These are phyloP conservation scores for Sorex araneus DNA, from an alignment of 2,113 vertebrate genomes.

Conservation along the genomic window DNA sequence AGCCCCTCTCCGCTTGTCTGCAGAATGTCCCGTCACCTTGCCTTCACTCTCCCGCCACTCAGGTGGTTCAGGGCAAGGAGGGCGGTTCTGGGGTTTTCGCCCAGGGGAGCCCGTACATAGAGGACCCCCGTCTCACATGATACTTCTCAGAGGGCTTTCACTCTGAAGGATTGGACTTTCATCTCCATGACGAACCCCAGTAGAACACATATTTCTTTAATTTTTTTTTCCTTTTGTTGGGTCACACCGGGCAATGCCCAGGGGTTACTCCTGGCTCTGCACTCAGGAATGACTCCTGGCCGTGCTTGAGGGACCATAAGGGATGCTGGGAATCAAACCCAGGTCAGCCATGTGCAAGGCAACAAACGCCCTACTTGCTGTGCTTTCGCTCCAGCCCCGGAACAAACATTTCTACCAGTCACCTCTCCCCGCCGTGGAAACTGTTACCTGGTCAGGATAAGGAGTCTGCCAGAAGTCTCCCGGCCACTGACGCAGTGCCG, in stretches of 20 bases:
- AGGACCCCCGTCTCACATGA: background rate
- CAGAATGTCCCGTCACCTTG: background rate
- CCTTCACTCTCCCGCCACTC: background rate
- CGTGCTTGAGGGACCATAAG: too few relatives aligned
- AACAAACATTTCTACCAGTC: conserved; percentile 45
- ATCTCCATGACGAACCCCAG: conserved; percentile 13
- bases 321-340: too few relatives aligned
- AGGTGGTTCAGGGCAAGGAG: background rate
- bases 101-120: background rate
- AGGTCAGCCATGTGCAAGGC: too few relatives aligned
- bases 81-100: background rate
- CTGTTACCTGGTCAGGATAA: conserved; percentile 15
- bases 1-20: background rate
- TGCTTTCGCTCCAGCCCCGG: too few relatives aligned
- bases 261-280: too few relatives aligned
- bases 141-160: conserved; percentile 44
- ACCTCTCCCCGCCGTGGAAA: conserved; percentile 35
- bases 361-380: too few relatives aligned
- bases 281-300: too few relatives aligned
- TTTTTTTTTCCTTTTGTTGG: too few relatives aligned
- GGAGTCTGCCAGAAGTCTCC: conserved; percentile 42
- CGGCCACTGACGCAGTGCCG: background rate
- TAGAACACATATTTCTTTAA: conserved; percentile 52
- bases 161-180: conserved; percentile 13
- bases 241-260: too few relatives aligned